phyloP scores from a whole-genome alignment of 2,888 invertebrate species.

The Teleiodes luculella region DNA sequence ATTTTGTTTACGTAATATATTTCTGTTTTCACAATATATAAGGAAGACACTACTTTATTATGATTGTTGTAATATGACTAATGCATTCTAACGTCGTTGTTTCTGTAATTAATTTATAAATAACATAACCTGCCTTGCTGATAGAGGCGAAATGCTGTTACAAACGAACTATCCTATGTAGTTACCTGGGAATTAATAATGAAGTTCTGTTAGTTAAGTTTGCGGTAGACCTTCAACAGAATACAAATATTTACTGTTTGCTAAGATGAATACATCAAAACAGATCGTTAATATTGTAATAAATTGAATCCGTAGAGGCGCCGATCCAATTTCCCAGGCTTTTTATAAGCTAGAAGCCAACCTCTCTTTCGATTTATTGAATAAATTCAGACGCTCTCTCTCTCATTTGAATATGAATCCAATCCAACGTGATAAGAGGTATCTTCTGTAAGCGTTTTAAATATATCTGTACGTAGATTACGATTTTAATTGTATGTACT shows the following conservation, averaged over 20 bases:
- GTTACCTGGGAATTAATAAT: background rate
- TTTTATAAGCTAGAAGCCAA: conserved; percentile 3
- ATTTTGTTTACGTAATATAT: no score
- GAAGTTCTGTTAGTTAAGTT: background rate
- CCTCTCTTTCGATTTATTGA: conserved; percentile 15
- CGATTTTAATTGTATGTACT: no score
- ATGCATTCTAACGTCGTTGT: no score
- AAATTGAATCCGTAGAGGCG: conserved; percentile 4
- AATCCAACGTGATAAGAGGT: conserved; percentile 7
- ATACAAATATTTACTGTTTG: background rate
- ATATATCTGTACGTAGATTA: background rate
- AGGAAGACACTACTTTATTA: no score
- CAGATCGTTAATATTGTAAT: conserved; percentile 1
- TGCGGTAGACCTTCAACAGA: background rate
- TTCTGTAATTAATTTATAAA: no score
- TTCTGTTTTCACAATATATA: no score
- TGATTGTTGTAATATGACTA: no score
- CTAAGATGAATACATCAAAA: conserved; percentile 5
- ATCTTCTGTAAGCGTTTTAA: background rate
- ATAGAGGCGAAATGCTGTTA: background rate
- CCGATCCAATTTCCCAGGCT: conserved; percentile 10
- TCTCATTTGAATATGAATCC: conserved; percentile 16
- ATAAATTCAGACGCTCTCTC: conserved; percentile 15
- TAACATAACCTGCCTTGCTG: background rate
- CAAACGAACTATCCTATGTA: background rate